Percentiles rank a stretch among this genome's conserved stretches.
phyloP scores from a whole-genome alignment of 2,113 vertebrate species.

The Cettia cetti region DNA sequence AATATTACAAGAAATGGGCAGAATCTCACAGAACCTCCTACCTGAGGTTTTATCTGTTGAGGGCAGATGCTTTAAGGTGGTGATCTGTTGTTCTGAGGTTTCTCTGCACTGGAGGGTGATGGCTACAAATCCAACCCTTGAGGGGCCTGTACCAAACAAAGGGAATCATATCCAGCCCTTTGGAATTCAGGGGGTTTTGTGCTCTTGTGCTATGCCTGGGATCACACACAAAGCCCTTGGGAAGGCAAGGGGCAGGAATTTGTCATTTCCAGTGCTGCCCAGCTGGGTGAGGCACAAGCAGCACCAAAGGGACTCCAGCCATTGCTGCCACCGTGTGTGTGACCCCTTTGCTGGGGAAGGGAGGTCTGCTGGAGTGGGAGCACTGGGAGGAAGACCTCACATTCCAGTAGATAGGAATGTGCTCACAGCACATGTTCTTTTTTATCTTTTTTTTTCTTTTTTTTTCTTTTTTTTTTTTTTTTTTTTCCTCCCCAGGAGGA shows the following conservation, averaged over 20 bases:
- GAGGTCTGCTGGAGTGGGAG: neutral
- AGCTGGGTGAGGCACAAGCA: neutral
- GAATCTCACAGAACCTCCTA: neutral
- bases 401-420: neutral
- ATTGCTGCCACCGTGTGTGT: neutral
- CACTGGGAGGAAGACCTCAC: neutral
- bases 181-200: rapidly evolving
- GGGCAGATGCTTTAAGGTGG: neutral
- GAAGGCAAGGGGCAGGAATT: neutral
- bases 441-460: neutral
- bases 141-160: neutral
- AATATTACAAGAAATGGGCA: neutral
- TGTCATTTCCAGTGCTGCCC: neutral
- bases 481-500: no score
- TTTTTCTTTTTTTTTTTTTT: no score
- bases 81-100: neutral
- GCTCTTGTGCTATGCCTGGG: neutral
- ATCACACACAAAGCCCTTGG: neutral
- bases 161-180: neutral
- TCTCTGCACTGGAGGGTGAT: neutral
- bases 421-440: neutral
- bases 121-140: neutral
- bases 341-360: neutral
- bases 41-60: neutral
- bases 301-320: neutral